These are phyloP conservation scores for Aspiorhynchus laticeps DNA, from an alignment of 2,113 vertebrate genomes.

Conservation along the genomic window DNA sequence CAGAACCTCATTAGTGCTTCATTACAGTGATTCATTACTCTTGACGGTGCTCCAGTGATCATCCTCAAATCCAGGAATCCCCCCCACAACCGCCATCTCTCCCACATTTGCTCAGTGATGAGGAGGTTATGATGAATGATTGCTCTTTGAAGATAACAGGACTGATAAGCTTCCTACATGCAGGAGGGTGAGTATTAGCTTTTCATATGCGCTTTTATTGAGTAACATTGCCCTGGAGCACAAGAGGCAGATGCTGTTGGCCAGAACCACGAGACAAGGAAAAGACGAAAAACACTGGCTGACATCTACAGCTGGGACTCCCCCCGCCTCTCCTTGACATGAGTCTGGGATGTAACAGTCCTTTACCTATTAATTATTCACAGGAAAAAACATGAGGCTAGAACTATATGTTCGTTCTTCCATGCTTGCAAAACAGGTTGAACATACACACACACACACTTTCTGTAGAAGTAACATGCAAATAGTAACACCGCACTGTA, in stretches of 20 bases:
- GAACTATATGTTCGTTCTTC: conserved; percentile 4
- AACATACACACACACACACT: neutral
- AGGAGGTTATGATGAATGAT: neutral
- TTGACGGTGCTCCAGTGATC: conserved; percentile 8
- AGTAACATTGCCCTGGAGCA: conserved; percentile 25
- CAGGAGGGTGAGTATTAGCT: neutral
- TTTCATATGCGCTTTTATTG: neutral
- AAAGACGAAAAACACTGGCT: conserved; percentile 21
- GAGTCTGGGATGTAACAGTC: conserved; percentile 27
- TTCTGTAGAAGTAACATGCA: neutral
- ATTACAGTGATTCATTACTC: conserved; percentile 11
- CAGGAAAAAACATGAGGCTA: conserved; percentile 1
- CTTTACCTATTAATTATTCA: conserved; percentile 48
- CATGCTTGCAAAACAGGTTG: conserved; percentile 15
- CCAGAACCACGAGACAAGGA: conserved; percentile 26
- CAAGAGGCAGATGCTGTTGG: neutral
- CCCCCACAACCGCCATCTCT: neutral
- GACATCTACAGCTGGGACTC: conserved; percentile 21
- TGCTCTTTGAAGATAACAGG: conserved; percentile 15
- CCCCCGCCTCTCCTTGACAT: conserved; percentile 16
- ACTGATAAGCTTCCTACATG: neutral
- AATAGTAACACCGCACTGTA: neutral
- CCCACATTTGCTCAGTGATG: neutral
- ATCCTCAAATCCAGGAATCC: conserved; percentile 5
- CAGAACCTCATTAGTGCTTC: conserved; percentile 34